phyloP scores from a whole-genome alignment of 2,888 invertebrate species.

The Escarpia spicata region DNA sequence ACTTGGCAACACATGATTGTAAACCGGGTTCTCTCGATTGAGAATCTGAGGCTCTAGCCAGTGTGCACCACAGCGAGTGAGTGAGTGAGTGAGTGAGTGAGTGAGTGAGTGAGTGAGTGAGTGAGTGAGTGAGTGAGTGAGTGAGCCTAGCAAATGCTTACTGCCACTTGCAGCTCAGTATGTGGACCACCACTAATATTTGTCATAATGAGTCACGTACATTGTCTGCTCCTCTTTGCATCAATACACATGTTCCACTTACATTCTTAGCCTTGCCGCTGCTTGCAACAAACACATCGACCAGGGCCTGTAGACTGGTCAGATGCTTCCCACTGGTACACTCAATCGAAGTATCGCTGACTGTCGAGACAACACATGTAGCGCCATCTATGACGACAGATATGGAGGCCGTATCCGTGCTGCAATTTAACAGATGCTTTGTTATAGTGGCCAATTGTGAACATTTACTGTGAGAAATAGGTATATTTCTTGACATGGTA shows the following conservation, averaged over 20 bases:
- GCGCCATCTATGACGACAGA: neutral
- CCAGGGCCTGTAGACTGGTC: slow-evolving; percentile 4
- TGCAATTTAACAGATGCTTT: neutral
- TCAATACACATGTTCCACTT: neutral
- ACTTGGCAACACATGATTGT: too few relatives aligned
- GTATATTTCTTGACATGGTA: neutral
- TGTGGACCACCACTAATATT: neutral
- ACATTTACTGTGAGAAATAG: neutral
- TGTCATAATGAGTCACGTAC: neutral
- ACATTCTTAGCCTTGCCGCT: slow-evolving; percentile 10
- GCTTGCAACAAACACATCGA: neutral
- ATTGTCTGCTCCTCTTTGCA: neutral
- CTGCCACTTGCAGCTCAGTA: neutral
- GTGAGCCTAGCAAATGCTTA: neutral
- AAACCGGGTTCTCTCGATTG: too few relatives aligned
- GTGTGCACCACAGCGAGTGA: too few relatives aligned
- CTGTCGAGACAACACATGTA: neutral
- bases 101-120: neutral
- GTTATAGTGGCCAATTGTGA: neutral
- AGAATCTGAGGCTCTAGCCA: too few relatives aligned
- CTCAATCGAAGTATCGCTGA: neutral
- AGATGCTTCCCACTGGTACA: slow-evolving; percentile 10
- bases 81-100: neutral
- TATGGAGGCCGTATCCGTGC: neutral
- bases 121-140: neutral